Evolutionary conservation across 2,797 vertebrate genomes (phyloP), one percentile per base, ranked within the genome.

Genomic region (Sciurus carolinensis): DNA sequence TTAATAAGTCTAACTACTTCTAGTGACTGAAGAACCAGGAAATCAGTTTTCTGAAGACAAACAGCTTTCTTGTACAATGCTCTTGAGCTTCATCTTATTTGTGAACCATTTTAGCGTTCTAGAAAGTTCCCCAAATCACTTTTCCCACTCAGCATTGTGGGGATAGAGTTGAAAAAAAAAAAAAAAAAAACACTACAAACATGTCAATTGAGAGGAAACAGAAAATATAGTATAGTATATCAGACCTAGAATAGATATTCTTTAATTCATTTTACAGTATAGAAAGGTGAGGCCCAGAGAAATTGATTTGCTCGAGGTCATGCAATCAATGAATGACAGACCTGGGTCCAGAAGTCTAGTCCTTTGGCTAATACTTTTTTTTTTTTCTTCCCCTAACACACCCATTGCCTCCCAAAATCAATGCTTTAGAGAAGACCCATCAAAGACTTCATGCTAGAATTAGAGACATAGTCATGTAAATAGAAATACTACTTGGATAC

Each of bases 241-340:
- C 12, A 79, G 67, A 95, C 52, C 71, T 66, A 90, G 71, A 88
- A 64, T 64, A 33, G 83, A 73, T 33, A 94, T 24, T 57, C 36
- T 67, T 59, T 90, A 52, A 79, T n/a, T 95, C 42, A 92, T 54
- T 79, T 90, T 94, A 54, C 50, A 73, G 42, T 22, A 36, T 22
- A 93, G 72, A 90, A 90, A 87, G 59, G 26, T 52, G 82, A 83
- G 33, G 12, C 57, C 59, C 88, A 88, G 83, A 92, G 69, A 96
- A 87, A 81, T 64, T 11, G 89, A 95, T 42, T 81, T 84, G n/a
- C 6, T 91, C 72, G 73, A 96, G 28, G 71, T 77, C 77, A 69
- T 33, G 3, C 30, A 30, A 62, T 75, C 50, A n/a, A 75, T 66
- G 69, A 54, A 77, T 26, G 64, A 81, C 33, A 91, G 44, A 75